Evolutionary conservation across 1,140 invertebrate species (phyloP), one percentile per base, ranked within the genome.

Genomic region (Trichonephila inaurata): DNA sequence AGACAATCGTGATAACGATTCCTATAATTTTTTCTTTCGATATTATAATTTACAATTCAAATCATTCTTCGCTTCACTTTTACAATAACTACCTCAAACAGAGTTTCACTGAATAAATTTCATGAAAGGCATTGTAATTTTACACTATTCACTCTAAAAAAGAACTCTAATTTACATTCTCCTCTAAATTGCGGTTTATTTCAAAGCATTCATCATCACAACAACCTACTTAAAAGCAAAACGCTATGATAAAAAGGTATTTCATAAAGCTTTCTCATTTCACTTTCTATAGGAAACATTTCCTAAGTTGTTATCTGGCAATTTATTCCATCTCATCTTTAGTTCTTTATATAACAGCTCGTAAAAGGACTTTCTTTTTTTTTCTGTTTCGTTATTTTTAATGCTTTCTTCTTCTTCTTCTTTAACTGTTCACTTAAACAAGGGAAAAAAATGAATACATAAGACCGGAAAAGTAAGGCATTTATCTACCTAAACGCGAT

Each of bases 301-400:
- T 40, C 33, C 16, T 16, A 77, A 77, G 33, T 40, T 77, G 66
- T 69, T 69, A 69, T 69, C 66, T 24, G n/a, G 72, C 72, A 77
- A 77, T 77, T 77, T 77, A 77, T 77, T 40, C 33, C 72, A 77
- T 33, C 72, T 77, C 72, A 24, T 77, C 28, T 77, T 40, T 77
- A 28, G 72, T 77, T 77, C 72, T 77, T 77, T 77, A 77, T 77
- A 77, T 77, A 77, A 77, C 72, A 40, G 72, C 72, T 77, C 72
- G 12, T 33, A 19, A 77, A 51, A 77, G 33, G 33, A 77, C 18
- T 77, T 18, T 40, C 72, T 72, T 72, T 66, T 72, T 72, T 33
- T 77, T 40, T 28, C 28, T 40, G 18, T 12, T 40, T 77, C 72
- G 14, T 77, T 77, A 77, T 77, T 77, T 77, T 33, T 33, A 19